phyloP scores from a whole-genome alignment of 2,797 vertebrate genomes.

The Phalloptychus januarius region DNA sequence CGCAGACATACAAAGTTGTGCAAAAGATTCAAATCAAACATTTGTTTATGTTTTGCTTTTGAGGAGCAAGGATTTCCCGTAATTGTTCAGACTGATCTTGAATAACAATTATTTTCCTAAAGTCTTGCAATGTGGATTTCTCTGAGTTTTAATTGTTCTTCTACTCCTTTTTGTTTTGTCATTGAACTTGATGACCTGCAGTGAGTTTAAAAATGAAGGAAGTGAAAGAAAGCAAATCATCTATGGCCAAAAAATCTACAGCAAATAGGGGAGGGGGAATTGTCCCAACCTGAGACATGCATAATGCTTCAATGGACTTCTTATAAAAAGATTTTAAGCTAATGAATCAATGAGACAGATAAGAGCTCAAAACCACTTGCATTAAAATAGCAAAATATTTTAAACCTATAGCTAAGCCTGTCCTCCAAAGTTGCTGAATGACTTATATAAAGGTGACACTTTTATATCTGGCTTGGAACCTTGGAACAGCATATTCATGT shows the following conservation, averaged over 20 bases:
- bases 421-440: neutral
- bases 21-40: neutral
- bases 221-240: neutral
- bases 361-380: neutral
- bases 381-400: neutral
- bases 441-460: neutral
- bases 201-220: neutral
- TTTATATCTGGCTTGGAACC: neutral
- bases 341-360: neutral
- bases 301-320: neutral
- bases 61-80: too few relatives aligned
- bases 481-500: neutral
- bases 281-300: neutral
- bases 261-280: accelerated
- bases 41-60: too few relatives aligned
- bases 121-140: neutral
- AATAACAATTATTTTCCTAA: neutral
- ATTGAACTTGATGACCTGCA: neutral
- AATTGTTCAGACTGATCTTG: neutral
- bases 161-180: neutral
- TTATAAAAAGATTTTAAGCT: neutral
- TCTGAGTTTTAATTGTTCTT: neutral
- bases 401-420: neutral
- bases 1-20: neutral
- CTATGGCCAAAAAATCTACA: neutral